Evolutionary conservation across 2,888 invertebrate genomes (phyloP), one percentile per base, ranked within the genome.

Genomic region (Allophyes oxyacanthae): DNA sequence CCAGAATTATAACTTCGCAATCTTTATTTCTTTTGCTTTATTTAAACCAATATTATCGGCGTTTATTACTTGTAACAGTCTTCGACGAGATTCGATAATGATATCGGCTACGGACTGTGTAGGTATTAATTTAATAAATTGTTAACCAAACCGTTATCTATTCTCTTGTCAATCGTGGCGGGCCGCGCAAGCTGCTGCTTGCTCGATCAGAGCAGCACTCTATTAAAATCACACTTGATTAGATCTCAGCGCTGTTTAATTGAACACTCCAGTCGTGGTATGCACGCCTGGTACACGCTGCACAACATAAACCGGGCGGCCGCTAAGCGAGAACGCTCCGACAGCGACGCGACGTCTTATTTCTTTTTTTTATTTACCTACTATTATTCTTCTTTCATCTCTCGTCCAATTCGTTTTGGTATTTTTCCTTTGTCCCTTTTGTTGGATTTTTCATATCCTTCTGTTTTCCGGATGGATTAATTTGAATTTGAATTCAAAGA

Each of bases 171-270:
- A 68, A 68, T 77, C 68, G 58, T 70, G 61, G 63, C 57, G 59
- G 55, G 55, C 63, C 56, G 70, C 60, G 68, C 67, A 55, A 62
- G 71, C 71, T 62, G 64, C 64, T 65, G 66, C 66, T 66, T 71
- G 82, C 72, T 79, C 74, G 79, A 85, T 84, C 84, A 79, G 56
- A 69, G 73, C 85, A 82, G 82, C 81, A 83, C 85, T 89, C 84
- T 87, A 89, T 89, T 88, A 90, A 89, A 90, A 89, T 90, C 86
- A 87, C 89, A 87, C 88, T 91, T 87, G 90, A 90, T 92, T 89
- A 90, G 83, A 88, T 90, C 87, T 85, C 80, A 77, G 81, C 77
- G 84, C 83, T 80, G 83, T 87, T 88, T 88, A 90, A 90, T 91
- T 90, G 88, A 87, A 89, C 84, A 82, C 87, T 86, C 80, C 83